A percentile compares a stretch with the other conserved stretches of the same genome.
phyloP scores from a whole-genome alignment of 2,888 invertebrate genomes.

The Sthenelais limicola region DNA sequence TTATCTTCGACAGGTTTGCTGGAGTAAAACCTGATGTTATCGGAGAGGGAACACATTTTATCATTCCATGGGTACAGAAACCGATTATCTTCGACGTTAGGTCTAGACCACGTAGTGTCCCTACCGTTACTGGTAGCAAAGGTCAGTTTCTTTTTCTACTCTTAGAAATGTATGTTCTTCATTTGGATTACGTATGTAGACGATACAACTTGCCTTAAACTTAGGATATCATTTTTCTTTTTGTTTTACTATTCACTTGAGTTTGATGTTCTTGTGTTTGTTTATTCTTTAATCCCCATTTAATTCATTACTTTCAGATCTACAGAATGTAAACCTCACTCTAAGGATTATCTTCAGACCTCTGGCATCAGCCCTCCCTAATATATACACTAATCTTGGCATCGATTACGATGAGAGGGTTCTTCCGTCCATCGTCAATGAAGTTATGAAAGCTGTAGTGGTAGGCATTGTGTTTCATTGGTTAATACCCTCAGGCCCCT shows the following conservation, averaged over 20 bases:
- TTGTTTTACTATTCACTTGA: background rate
- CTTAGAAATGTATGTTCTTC: background rate
- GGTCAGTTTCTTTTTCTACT: slow-evolving; percentile 74
- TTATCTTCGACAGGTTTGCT: slow-evolving; percentile 98
- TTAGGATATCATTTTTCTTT: background rate
- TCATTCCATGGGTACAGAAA: slow-evolving; percentile 98
- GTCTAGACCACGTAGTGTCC: slow-evolving; percentile 95
- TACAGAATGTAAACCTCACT: slow-evolving; percentile 99
- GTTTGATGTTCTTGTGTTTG: background rate
- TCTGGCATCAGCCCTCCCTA: slow-evolving; percentile 91
- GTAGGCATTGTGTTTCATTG: slow-evolving; percentile 74
- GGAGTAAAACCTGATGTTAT: slow-evolving; percentile 93
- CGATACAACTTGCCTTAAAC: background rate
- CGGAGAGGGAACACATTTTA: slow-evolving; percentile 99
- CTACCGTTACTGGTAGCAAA: slow-evolving; percentile 98
- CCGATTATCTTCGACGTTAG: slow-evolving; percentile 99
- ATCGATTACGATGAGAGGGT: slow-evolving; percentile 99
- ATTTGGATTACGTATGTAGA: background rate
- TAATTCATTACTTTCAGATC: slow-evolving; percentile 78
- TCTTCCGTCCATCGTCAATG: slow-evolving; percentile 97
- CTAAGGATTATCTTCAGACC: slow-evolving; percentile 97
- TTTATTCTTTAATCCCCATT: background rate
- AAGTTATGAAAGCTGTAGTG: slow-evolving; percentile 98
- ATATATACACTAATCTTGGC: slow-evolving; percentile 96
- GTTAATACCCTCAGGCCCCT: no score